phyloP scores from a whole-genome alignment of 2,797 vertebrate species.

The Poeciliopsis paucimaculata region DNA sequence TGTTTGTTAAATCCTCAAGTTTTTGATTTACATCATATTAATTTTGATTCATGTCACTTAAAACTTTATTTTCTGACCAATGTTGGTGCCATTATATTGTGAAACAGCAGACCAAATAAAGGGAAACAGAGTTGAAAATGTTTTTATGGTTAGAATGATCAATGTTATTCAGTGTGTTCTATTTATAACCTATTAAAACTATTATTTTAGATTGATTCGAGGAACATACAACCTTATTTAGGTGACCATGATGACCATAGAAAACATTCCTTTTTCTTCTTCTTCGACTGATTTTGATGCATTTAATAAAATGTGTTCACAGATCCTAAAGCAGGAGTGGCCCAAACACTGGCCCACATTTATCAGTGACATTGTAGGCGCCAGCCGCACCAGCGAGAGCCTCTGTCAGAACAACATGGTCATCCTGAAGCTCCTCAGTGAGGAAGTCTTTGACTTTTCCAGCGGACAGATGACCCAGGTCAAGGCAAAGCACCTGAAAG shows the following conservation, averaged over 20 bases:
- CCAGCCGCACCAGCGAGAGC: slow-evolving; percentile 97
- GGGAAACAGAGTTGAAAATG: background rate
- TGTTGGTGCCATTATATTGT: background rate
- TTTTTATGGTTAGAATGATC: background rate
- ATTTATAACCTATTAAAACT: background rate
- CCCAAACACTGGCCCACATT: slow-evolving; percentile 99
- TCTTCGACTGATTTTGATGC: background rate
- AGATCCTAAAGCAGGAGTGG: slow-evolving; percentile 99
- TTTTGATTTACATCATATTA: no score
- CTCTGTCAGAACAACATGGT: slow-evolving; percentile 99
- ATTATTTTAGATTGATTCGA: background rate
- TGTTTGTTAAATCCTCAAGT: background rate
- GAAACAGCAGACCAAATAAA: background rate
- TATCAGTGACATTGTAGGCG: slow-evolving; percentile 98
- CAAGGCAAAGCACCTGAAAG: slow-evolving; percentile 99
- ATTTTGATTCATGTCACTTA: background rate
- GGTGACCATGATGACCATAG: background rate
- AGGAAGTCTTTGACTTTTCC: slow-evolving; percentile 99
- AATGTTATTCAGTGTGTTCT: background rate
- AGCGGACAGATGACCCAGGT: slow-evolving; percentile 99
- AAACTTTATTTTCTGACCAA: background rate
- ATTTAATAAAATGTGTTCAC: background rate
- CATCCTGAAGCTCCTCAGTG: slow-evolving; percentile 96
- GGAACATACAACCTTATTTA: background rate
- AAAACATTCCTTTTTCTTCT: background rate